Evolutionary conservation across 1,140 invertebrate species (phyloP).

Genomic region (Parasteatoda tepidariorum): DNA sequence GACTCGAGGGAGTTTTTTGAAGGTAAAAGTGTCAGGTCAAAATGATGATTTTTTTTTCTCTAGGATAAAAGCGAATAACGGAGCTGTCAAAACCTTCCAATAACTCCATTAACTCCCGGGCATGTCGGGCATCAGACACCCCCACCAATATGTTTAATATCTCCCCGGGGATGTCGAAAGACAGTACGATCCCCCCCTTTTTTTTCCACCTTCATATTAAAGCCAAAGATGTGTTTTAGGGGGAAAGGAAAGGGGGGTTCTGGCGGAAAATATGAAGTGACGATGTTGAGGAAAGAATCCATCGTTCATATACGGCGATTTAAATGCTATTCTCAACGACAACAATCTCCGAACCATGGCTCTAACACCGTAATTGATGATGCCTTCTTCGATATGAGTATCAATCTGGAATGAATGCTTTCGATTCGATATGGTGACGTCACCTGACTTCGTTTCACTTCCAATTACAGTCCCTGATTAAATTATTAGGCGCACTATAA

Average conservation of each 20-base stretch:
- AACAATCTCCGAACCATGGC: not conserved
- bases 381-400: too few species aligned
- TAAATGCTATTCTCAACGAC: not conserved
- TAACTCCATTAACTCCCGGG: not conserved
- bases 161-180: not conserved
- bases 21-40: not conserved
- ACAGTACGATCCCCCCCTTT: not conserved
- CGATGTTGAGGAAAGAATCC: not conserved
- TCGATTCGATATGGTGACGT: too few species aligned
- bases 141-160: not conserved
- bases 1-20: not conserved
- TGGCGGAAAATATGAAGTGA: not conserved
- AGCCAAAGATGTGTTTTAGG: too few species aligned
- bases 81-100: not conserved
- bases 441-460: too few species aligned
- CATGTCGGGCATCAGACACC: not conserved
- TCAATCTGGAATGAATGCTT: too few species aligned
- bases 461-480: too few species aligned
- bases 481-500: too few species aligned
- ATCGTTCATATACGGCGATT: not conserved
- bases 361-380: not conserved
- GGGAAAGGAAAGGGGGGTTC: not conserved
- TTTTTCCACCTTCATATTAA: not conserved
- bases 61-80: not conserved
- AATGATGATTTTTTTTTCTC: not conserved